A percentile compares a stretch with the other conserved stretches of the same genome.
Conservation (phyloP, 2,113 vertebrate genomes). For the Phrynocephalus versicolor region DNA sequence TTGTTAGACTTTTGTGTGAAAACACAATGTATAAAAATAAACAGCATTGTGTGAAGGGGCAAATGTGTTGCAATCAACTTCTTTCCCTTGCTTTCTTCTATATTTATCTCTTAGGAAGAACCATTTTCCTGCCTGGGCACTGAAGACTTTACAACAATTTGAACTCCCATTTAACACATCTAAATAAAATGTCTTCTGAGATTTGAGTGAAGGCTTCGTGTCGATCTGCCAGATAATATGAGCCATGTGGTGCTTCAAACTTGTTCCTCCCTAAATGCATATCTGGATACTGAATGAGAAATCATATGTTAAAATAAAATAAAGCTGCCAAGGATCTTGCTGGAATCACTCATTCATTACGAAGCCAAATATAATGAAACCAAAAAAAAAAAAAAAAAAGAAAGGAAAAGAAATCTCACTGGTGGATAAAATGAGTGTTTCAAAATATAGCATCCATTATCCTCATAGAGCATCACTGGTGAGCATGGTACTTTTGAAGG, state of each 20-base stretch:
- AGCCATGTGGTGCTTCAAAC: not conserved
- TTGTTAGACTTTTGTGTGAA: constrained; percentile 35
- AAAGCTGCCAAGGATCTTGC: no score
- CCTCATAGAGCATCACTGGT: no score
- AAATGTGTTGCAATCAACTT: constrained; percentile 6
- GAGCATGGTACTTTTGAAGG: no score
- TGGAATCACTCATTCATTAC: not conserved
- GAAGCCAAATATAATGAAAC: not conserved
- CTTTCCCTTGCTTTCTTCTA: constrained; percentile 23
- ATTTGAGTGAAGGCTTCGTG: not conserved
- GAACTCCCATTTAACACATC: not conserved
- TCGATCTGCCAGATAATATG: not conserved
- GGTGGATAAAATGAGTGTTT: not conserved
- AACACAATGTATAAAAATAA: constrained; percentile 43
- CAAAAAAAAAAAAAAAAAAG: no score
- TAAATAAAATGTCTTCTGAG: not conserved
- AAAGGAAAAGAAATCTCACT: not conserved
- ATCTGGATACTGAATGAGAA: not conserved
- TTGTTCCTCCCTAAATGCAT: not conserved
- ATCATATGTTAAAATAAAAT: not conserved
- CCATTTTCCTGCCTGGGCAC: constrained; percentile 5
- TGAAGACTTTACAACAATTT: not conserved
- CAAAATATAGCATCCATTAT: not conserved
- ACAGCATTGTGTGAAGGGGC: constrained; percentile 32
- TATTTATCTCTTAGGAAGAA: constrained; percentile 22